Evolutionary conservation across 2,113 vertebrate genomes (phyloP), one percentile per base, ranked within the genome.

Genomic region (Percina caprodes): DNA sequence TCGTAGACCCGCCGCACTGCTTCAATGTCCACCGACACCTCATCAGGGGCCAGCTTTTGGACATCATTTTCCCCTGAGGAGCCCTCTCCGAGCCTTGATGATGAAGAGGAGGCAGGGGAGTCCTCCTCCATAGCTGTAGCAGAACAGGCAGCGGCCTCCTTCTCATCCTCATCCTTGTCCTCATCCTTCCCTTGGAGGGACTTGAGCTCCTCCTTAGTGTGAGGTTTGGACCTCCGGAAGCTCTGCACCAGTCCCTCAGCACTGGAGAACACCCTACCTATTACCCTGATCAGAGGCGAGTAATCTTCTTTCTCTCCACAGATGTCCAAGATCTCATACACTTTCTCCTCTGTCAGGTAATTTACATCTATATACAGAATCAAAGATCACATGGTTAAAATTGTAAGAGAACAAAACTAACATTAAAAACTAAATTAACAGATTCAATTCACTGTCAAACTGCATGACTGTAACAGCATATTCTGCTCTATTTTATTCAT

Each of bases 121-220:
- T 97, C 97, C 84, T 95, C 95, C 79, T 99, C 98, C 97, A 99
- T 99, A n/a, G 97, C 97, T 67, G 96, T 95, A 61, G 96, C 96
- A 0, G 92, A 93, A 71, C 89, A 91, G 8, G 92, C 89, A 0
- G 92, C 91, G 0, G 96, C 96, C 92, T 99, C 98, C 88, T 99
- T 98, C 91, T 99, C 99, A 23, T 99, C 98, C 90, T 99, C 97
- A 52, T 99, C 98, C 82, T 99, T 99, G 91, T 99, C 98, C 92
- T 99, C 98, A 39, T 99, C 98, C 83, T 99, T 99, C 72, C 94
- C 97, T 88, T 99, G 98, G 74, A 99, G 96, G 46, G 98, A 98
- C 89, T 99, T 99, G 42, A 99, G 95, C 89, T 99, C 98, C 91
- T 99, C 98, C 93, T 99, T 99, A 19, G 97, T 98, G 84, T 98